A percentile compares a stretch with the other conserved stretches of the same genome.
Conservation (phyloP, 2,113 vertebrate species). For the Arizona elegans region DNA sequence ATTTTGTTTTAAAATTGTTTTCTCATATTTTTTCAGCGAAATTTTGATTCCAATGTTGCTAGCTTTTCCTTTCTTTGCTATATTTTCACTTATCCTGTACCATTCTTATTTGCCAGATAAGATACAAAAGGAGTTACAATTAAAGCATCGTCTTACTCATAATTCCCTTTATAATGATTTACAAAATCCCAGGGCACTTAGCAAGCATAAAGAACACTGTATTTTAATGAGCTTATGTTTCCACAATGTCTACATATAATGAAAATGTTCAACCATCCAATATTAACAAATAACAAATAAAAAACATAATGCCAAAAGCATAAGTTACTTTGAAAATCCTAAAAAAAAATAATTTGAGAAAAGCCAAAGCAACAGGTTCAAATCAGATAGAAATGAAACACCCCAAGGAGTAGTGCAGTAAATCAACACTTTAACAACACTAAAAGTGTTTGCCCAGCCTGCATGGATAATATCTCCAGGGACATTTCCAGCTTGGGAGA, state of each 20-base stretch:
- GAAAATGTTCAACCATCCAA: background rate
- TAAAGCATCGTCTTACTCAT: constrained; percentile 1
- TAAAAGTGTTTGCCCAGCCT: background rate
- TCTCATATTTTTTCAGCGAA: background rate
- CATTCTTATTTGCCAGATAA: background rate
- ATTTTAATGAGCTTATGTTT: background rate
- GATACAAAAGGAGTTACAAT: background rate
- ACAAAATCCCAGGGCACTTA: constrained; percentile 4
- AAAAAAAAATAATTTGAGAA: background rate
- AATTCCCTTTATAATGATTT: background rate
- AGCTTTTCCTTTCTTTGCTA: background rate
- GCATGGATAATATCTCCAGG: background rate
- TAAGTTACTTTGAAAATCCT: background rate
- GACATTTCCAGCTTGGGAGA: background rate
- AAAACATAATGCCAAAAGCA: background rate
- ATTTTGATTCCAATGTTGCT: background rate
- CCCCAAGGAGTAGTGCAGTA: constrained; percentile 1
- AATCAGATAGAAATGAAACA: constrained; percentile 8
- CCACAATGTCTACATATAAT: background rate
- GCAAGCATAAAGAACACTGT: background rate
- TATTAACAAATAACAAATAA: background rate
- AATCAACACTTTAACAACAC: constrained; percentile 1
- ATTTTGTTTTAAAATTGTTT: background rate
- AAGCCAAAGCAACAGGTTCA: constrained; percentile 1
- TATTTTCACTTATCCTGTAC: background rate